Base-by-base conservation (phyloP, 2,113 vertebrate genomes). In the Trinectes maculatus region DNA sequence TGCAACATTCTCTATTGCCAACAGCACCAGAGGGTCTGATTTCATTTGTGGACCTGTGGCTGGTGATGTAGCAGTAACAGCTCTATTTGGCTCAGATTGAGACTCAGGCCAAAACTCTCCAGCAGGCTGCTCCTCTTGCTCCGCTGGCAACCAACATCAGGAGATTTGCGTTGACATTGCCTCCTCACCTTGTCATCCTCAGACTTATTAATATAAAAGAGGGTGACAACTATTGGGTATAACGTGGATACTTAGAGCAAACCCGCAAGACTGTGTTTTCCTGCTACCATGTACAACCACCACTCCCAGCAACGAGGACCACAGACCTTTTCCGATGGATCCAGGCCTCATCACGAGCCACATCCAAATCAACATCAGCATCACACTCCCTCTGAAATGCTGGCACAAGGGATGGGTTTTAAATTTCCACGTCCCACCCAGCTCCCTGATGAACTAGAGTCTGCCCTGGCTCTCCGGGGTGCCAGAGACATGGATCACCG, bases 21-120 rank as follows among this genome's bases (percentile, higher is more conserved):
- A 92, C 92, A 88, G 88, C 87, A 88, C 46, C 73, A 83, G 95
- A 93, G 90, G 89, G 74, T 83, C 86, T 89, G 92, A 92, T 82
- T 77, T 95, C 91, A 91, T 92, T 84, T 91, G 82, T 92, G 94
- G 94, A 92, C 91, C 93, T 79, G 90, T 91, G 90, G 39, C 56
- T 26, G 92, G 51, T 70, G 68, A 57, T 66, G 70, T 77, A 42
- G 64, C 65, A 44, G 54, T 59, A 15, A 74, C 81, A 47, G 70
- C 93, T 92, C 94, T 96, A 91, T 89, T 90, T 96, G 89, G 93
- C 93, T 79, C 94, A 94, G 69, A 91, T 95, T 91, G 88, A 96
- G 89, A 93, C 92, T 73, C 93, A 85, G 55, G 92, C 92, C 16
- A 94, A 88, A 59, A 92, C 93, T 83, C 92, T 96, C 61, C 94